Conservation (phyloP, 2,113 vertebrate species). For the Casuarius casuarius region DNA sequence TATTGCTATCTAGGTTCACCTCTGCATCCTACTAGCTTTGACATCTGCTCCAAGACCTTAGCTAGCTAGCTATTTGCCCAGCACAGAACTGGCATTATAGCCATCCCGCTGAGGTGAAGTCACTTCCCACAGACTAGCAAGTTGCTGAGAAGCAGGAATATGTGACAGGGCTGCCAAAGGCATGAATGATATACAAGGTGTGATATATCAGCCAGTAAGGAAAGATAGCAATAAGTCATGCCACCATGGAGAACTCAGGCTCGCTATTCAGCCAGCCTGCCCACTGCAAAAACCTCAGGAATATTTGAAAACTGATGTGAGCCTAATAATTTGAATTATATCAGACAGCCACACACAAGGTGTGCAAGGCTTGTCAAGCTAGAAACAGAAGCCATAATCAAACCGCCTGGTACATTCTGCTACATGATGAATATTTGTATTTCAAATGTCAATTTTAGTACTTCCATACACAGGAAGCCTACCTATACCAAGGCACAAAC, state of each 20-base stretch:
- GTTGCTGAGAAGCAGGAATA: background rate
- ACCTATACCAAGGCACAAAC: background rate
- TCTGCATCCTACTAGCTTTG: background rate
- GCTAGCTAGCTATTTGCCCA: background rate
- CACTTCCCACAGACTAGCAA: background rate
- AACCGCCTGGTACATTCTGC: background rate
- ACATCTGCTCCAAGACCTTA: background rate
- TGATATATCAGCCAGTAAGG: background rate
- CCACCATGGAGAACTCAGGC: background rate
- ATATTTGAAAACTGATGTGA: background rate
- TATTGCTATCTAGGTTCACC: background rate
- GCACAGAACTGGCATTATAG: background rate
- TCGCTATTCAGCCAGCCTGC: background rate
- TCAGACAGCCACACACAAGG: background rate
- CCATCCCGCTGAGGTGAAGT: background rate
- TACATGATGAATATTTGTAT: background rate
- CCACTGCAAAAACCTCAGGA: background rate
- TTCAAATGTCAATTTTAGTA: background rate
- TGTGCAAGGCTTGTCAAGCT: background rate
- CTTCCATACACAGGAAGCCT: background rate
- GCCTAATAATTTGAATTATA: background rate
- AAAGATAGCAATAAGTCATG: background rate
- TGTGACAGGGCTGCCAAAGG: constrained; percentile 2
- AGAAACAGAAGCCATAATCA: background rate
- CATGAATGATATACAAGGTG: background rate